These are phyloP conservation scores for Himalopsyche japonica DNA, from an alignment of 2,888 invertebrate species.

Conservation along the genomic window DNA sequence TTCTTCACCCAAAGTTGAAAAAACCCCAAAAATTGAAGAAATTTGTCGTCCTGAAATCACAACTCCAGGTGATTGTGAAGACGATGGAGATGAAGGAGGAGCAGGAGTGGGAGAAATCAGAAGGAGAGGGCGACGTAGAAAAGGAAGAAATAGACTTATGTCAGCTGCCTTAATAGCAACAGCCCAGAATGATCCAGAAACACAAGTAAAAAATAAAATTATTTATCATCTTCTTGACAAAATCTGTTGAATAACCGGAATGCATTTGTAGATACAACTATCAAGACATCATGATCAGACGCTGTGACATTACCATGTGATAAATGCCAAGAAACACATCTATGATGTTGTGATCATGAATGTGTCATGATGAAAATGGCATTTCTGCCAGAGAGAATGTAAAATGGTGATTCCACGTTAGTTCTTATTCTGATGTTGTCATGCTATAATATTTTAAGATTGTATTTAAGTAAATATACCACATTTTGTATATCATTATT, in stretches of 20 bases:
- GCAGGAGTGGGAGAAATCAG: conserved; percentile 50
- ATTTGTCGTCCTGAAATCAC: conserved; percentile 33
- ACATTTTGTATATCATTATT: too few relatives aligned
- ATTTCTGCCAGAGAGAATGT: too few relatives aligned
- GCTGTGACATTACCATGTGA: background rate
- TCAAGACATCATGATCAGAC: too few relatives aligned
- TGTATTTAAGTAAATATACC: too few relatives aligned
- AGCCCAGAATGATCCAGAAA: conserved; percentile 68
- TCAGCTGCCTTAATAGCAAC: conserved; percentile 58
- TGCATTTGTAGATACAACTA: too few relatives aligned
- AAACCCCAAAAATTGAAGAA: conserved; percentile 42
- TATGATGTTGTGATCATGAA: too few relatives aligned
- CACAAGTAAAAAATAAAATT: conserved; percentile 55
- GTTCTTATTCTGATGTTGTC: too few relatives aligned
- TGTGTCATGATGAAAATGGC: too few relatives aligned
- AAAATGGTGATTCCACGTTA: too few relatives aligned
- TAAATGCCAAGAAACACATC: background rate
- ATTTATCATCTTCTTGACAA: too few relatives aligned
- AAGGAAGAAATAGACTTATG: conserved; percentile 56
- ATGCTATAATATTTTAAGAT: too few relatives aligned
- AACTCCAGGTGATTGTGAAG: conserved; percentile 55
- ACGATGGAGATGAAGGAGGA: conserved; percentile 55
- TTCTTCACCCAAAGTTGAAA: conserved; percentile 43
- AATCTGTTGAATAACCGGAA: too few relatives aligned
- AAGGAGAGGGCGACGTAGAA: conserved; percentile 58